Base-by-base conservation (phyloP, 2,113 vertebrate species). In the Stictonetta naevosa region DNA sequence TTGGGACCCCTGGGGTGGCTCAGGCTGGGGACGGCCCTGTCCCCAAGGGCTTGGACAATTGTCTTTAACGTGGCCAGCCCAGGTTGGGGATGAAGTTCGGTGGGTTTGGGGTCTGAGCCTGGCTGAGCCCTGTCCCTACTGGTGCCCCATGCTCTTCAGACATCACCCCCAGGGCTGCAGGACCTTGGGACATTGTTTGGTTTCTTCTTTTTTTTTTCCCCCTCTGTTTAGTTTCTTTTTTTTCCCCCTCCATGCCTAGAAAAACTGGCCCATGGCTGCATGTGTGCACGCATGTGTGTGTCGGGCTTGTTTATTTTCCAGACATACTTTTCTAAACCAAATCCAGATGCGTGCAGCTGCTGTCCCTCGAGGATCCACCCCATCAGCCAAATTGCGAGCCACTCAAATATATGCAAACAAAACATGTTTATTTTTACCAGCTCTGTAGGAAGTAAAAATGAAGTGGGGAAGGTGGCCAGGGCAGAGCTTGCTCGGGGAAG, bases 301-400 rank as follows among this genome's bases (percentile, higher is more conserved):
- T 67, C 71, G 80, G 64, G 66, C 63, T 80, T 34, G 46, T 42
- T 59, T 53, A 75, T 93, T 66, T 85, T 66, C 80, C 80, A 92
- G 88, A 82, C 77, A 34, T 72, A 26, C 73, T 91, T 94, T 93
- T 76, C 46, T 72, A 83, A 92, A 95, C 53, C 29, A 33, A 79
- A 92, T 93, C 94, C 96, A 97, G 96, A 95, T 97, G 96, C 1
- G 50, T 63, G 58, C 95, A 97, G 96, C 95, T 97, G 96, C 88
- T 58, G 72, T 88, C 92, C 82, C 82, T 66, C 3, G 2, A 78
- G 88, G 63, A 90, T 68, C 53, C 13, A 11, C 4, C 40, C 69
- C 64, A 14, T 29, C 68, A 95, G 91, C 60, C 92, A 60, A 90
- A 66, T 11, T 17, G 28, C 81, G 83, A 86, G 53, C 81, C 72